phyloP scores from a whole-genome alignment of 2,113 vertebrate genomes.

The Scophthalmus maximus region DNA sequence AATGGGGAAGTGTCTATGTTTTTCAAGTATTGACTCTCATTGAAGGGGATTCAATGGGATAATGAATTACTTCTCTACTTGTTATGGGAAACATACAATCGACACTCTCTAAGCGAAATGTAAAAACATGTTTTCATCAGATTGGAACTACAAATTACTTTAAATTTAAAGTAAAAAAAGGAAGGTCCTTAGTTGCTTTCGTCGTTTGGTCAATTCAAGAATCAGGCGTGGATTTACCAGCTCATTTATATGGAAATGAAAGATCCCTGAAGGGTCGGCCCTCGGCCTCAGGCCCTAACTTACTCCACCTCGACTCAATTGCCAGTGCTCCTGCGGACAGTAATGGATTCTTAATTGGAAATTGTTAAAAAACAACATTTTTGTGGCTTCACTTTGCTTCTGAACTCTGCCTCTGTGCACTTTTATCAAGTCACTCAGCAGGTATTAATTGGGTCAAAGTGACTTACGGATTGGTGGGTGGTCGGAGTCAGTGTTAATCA shows the following conservation, averaged over 20 bases:
- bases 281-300: slow-evolving; percentile 30
- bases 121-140: slow-evolving; percentile 19
- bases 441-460: slow-evolving; percentile 57
- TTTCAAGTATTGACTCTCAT: too few species aligned
- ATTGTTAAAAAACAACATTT: slow-evolving; percentile 73
- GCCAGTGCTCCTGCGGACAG: slow-evolving; percentile 46
- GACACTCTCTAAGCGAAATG: slow-evolving; percentile 22
- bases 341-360: slow-evolving; percentile 70
- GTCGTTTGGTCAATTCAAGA: slow-evolving; percentile 48
- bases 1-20: too few species aligned
- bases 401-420: slow-evolving; percentile 48
- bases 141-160: slow-evolving; percentile 36
- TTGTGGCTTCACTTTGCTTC: slow-evolving; percentile 50
- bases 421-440: slow-evolving; percentile 56
- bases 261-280: slow-evolving; percentile 54
- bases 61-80: slow-evolving; percentile 33
- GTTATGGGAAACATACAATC: slow-evolving; percentile 17
- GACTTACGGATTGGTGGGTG: slow-evolving; percentile 35
- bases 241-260: slow-evolving; percentile 82
- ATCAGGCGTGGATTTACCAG: slow-evolving; percentile 57
- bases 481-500: slow-evolving; percentile 45
- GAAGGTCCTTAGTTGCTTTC: slow-evolving; percentile 59
- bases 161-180: background rate
- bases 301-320: slow-evolving; percentile 70
- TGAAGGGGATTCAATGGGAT: background rate